A percentile compares a stretch with the other conserved stretches of the same genome.
Evolutionary conservation across 2,113 vertebrate genomes (phyloP).

Genomic region (Turdus rufiventris): DNA sequence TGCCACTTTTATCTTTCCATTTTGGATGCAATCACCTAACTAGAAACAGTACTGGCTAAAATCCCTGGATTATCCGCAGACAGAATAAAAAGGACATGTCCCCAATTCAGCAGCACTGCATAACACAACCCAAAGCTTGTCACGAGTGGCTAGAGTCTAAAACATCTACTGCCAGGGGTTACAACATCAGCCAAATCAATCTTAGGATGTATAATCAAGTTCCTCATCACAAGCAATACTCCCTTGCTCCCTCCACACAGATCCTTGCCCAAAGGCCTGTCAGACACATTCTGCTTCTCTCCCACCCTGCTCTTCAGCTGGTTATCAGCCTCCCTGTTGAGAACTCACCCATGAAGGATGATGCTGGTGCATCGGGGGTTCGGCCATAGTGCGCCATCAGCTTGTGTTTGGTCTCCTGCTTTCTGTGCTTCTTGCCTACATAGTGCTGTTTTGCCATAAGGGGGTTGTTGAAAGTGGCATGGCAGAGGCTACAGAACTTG

Average conservation of each 20-base stretch:
- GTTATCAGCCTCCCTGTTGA: neutral
- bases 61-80: neutral
- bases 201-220: neutral
- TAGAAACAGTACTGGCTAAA: constrained; percentile 2
- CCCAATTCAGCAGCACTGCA: neutral
- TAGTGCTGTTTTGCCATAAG: constrained; percentile 97
- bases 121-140: neutral
- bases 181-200: neutral
- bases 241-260: neutral
- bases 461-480: constrained; percentile 95
- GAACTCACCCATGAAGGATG: constrained; percentile 71
- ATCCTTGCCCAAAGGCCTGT: neutral
- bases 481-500: constrained; percentile 93
- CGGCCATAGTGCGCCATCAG: constrained; percentile 93
- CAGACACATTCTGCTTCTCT: neutral
- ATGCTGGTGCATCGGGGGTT: constrained; percentile 67
- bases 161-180: neutral
- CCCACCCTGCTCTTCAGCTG: neutral
- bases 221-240: neutral
- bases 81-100: neutral
- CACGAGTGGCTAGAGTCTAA: neutral
- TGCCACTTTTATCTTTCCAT: constrained; percentile 33
- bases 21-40: constrained; percentile 29
- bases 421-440: constrained; percentile 92
- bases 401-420: constrained; percentile 91